Evolutionary conservation across 2,797 vertebrate genomes (phyloP).

Genomic region (Falco peregrinus): DNA sequence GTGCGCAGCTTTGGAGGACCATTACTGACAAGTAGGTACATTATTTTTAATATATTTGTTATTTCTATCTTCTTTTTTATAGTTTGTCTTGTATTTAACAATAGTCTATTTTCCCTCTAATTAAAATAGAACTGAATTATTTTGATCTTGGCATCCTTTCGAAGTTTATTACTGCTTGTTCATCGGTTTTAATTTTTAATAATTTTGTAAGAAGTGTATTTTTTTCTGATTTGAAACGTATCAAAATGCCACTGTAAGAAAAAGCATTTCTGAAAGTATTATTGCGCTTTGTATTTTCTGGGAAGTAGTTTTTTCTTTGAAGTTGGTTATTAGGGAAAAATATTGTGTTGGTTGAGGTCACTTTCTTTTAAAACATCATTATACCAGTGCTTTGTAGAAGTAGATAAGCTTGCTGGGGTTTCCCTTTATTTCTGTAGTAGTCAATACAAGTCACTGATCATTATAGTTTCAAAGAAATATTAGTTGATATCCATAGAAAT

Average conservation of each 20-base stretch:
- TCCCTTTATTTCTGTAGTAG: background rate
- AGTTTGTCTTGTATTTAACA: background rate
- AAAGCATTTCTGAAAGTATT: background rate
- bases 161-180: background rate
- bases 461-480: background rate
- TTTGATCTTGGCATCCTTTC: background rate
- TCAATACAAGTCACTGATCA: background rate
- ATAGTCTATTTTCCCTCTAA: background rate
- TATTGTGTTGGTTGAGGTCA: background rate
- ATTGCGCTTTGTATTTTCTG: background rate
- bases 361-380: background rate
- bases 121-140: background rate
- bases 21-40: constrained; percentile 86
- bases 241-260: background rate
- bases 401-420: background rate
- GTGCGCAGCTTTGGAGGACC: constrained; percentile 83
- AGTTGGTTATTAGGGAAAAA: background rate
- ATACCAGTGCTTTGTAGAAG: background rate
- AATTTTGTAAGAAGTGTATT: background rate
- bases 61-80: background rate
- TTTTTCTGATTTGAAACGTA: background rate
- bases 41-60: background rate
- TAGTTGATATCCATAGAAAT: background rate
- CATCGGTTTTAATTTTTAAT: background rate
- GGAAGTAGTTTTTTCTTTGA: background rate